These are phyloP conservation scores for Redunca redunca DNA, from an alignment of 2,113 vertebrate genomes.

Conservation along the genomic window DNA sequence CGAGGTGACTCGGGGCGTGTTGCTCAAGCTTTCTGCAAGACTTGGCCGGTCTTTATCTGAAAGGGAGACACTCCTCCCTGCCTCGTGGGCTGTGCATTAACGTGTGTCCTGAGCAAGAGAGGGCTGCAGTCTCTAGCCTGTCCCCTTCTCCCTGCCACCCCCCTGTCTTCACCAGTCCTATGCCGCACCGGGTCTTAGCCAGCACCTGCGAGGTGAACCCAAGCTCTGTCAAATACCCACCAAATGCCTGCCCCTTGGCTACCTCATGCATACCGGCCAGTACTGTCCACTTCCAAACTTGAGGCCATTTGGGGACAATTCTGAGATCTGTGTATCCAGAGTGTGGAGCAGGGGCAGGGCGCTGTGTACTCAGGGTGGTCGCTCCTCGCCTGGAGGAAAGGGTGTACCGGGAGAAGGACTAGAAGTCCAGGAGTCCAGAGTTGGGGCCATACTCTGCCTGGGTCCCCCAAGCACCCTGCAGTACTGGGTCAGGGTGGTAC, in stretches of 20 bases:
- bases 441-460: neutral
- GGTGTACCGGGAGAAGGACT: neutral
- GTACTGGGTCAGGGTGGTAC: neutral
- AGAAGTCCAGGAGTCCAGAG: neutral
- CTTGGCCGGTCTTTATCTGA: neutral
- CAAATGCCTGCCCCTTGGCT: neutral
- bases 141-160: neutral
- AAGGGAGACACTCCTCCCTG: neutral
- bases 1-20: neutral
- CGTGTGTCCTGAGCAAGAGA: neutral
- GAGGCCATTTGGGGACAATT: neutral
- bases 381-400: neutral
- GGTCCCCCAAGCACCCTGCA: neutral
- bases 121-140: neutral
- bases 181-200: rapidly evolving
- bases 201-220: neutral
- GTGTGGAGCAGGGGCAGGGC: neutral
- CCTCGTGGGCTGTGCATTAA: neutral
- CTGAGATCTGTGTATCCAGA: neutral
- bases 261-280: neutral
- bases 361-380: neutral
- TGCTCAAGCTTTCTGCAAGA: neutral
- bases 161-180: neutral
- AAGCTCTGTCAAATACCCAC: neutral
- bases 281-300: neutral